A percentile compares a stretch with the other conserved stretches of the same genome.
phyloP scores from a whole-genome alignment of 1,140 invertebrate genomes.

The Teleopsis dalmanni region DNA sequence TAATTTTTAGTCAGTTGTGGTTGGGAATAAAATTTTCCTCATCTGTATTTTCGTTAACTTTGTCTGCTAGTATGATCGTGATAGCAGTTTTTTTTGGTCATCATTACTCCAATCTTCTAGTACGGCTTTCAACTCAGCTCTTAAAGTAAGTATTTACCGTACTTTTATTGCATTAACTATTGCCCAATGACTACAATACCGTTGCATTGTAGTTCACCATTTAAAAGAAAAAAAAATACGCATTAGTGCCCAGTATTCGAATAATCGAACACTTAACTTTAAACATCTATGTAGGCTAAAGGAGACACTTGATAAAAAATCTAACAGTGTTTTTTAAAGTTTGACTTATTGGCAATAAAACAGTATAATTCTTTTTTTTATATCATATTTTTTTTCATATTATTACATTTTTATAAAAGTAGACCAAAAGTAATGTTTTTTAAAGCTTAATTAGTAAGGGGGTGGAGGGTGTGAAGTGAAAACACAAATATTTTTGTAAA shows the following conservation, averaged over 20 bases:
- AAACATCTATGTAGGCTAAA: no score
- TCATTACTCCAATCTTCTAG: slow-evolving; percentile 9
- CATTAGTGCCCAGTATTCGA: not conserved
- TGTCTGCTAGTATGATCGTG: not conserved
- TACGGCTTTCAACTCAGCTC: not conserved
- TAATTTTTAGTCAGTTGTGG: not conserved
- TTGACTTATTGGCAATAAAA: no score
- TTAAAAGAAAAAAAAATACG: not conserved
- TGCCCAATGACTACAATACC: not conserved
- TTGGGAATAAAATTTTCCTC: not conserved
- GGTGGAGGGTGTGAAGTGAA: no score
- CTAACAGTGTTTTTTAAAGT: no score
- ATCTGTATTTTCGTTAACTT: not conserved
- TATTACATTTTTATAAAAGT: no score
- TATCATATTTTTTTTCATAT: no score
- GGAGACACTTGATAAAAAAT: no score
- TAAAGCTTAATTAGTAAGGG: no score
- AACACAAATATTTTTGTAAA: no score
- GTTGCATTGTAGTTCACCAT: not conserved
- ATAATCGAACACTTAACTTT: slow-evolving; percentile 1
- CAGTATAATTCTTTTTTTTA: no score
- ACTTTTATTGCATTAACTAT: not conserved
- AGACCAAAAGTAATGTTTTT: no score
- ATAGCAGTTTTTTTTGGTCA: not conserved
- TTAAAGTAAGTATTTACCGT: not conserved